Conservation (phyloP, 2,113 vertebrate species). For the Chinchilla lanigera region DNA sequence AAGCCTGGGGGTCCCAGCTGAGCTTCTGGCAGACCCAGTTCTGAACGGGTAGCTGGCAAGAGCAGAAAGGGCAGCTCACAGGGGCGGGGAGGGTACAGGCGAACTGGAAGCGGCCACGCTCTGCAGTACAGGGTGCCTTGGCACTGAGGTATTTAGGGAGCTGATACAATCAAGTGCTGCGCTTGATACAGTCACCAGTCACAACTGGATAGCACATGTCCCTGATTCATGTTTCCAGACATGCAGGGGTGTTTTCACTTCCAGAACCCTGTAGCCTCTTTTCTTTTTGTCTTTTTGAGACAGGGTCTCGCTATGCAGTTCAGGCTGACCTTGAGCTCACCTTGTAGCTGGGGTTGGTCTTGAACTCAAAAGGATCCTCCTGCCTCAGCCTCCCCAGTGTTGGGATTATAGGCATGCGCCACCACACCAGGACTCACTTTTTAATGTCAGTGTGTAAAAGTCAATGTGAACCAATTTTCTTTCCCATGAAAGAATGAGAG, state of each 20-base stretch:
- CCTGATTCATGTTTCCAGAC: neutral
- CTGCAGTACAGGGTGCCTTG: neutral
- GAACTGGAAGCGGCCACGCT: neutral
- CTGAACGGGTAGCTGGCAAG: neutral
- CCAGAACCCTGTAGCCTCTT: neutral
- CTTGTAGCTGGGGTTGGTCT: too few relatives aligned
- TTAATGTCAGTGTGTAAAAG: conserved; percentile 7
- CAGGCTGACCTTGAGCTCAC: too few relatives aligned
- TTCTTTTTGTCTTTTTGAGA: too few relatives aligned
- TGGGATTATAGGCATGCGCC: too few relatives aligned
- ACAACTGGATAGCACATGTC: neutral
- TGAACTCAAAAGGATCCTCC: too few relatives aligned
- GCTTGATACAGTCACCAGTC: neutral
- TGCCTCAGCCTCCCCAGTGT: too few relatives aligned
- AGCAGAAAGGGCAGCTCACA: neutral
- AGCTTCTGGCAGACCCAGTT: neutral
- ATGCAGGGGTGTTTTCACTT: neutral
- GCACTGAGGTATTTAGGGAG: neutral
- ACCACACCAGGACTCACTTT: too few relatives aligned
- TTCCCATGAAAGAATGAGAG: neutral
- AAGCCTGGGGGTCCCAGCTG: neutral
- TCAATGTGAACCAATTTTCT: conserved; percentile 12
- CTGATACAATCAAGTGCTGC: neutral
- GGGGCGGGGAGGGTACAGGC: too few relatives aligned
- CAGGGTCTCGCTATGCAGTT: too few relatives aligned